A percentile compares a stretch with the other conserved stretches of the same genome.
These are phyloP conservation scores for Corbicula japonica DNA, from an alignment of 2,888 invertebrate species.

Conservation along the genomic window DNA sequence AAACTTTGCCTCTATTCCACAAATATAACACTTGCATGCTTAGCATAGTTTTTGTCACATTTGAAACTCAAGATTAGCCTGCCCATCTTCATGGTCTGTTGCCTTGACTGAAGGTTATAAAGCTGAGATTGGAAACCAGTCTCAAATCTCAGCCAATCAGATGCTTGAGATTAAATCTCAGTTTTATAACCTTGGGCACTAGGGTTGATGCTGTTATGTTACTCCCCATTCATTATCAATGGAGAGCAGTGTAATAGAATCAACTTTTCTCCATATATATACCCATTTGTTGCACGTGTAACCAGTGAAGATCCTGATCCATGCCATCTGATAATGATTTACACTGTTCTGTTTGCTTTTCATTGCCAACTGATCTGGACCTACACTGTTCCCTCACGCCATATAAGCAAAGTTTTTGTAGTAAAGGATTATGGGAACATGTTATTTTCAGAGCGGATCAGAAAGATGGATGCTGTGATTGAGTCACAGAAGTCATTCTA, in stretches of 20 bases:
- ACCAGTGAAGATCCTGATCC: not conserved
- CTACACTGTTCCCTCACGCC: not conserved
- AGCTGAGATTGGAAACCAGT: no score
- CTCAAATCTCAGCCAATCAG: no score
- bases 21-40: no score
- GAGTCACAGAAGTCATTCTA: conserved; percentile 64
- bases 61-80: not conserved
- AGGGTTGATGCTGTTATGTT: no score
- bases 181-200: no score
- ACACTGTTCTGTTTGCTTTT: not conserved
- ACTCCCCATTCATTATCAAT: no score
- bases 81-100: not conserved
- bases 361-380: not conserved
- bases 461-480: conserved; percentile 60
- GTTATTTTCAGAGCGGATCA: conserved; percentile 51
- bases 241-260: no score
- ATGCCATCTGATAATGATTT: not conserved
- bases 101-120: no score
- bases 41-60: no score
- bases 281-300: not conserved
- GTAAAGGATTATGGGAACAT: not conserved
- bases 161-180: no score
- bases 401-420: not conserved
- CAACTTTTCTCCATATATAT: no score
- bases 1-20: no score